Evolutionary conservation across 2,797 vertebrate species (phyloP), one percentile per base, ranked within the genome.

Genomic region (Acestrorhynchus altus): DNA sequence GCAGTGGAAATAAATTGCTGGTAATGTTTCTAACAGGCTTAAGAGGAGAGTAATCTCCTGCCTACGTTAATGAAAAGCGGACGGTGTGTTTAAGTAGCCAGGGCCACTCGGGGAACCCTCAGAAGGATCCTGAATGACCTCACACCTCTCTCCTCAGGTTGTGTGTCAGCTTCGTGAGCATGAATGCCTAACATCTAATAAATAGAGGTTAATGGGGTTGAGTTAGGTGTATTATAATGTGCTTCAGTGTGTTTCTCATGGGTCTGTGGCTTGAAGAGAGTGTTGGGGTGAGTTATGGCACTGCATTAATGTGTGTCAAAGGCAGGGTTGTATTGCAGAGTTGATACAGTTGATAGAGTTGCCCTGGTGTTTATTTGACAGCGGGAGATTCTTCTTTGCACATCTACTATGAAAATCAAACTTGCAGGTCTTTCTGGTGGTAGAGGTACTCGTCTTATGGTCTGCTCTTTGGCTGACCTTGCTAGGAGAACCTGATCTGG

Each of bases 301-400:
- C 52, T 46, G 74, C 72, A 80, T 86, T 78, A 84, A 86, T 81
- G 84, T 60, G 78, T 80, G 80, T 82, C 71, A 78, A 83, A 83
- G 79, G 74, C 74, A 42, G 75, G 22, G 74, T 51, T 80, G 76
- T 79, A 77, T 74, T 84, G 84, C 78, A 70, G 46, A 78, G 69
- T 86, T 78, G 75, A 78, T 61, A 76, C 65, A 51, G 44, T 12
- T 8, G 13, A 8, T 8, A 46, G 18, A 72, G 12, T 39, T n/a
- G n/a, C n/a, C n/a, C n/a, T n/a, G n/a, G n/a, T n/a, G n/a, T n/a
- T n/a, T n/a, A n/a, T n/a, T n/a, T n/a, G n/a, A n/a, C n/a, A n/a
- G n/a, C n/a, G n/a, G n/a, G n/a, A n/a, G n/a, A n/a, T n/a, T n/a
- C n/a, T n/a, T n/a, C n/a, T n/a, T n/a, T n/a, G n/a, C n/a, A n/a